Percentiles rank a stretch among this genome's conserved stretches.
phyloP scores from a whole-genome alignment of 1,140 invertebrate genomes.

The Cyclargus thomasi region DNA sequence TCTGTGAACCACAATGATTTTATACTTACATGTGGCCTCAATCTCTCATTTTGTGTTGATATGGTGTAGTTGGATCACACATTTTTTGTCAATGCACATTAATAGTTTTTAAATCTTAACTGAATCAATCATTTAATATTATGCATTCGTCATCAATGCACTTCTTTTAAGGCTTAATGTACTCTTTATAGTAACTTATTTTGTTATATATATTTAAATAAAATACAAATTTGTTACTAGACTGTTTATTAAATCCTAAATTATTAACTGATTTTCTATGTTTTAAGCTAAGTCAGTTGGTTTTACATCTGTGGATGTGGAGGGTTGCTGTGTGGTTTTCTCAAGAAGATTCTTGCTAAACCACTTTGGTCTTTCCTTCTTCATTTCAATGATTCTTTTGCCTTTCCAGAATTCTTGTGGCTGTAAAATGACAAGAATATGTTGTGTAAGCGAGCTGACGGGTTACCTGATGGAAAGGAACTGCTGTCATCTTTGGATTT shows the following conservation, averaged over 20 bases:
- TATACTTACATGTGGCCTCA: too few species aligned
- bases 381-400: slow-evolving; percentile 67
- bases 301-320: slow-evolving; percentile 81
- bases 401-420: slow-evolving; percentile 63
- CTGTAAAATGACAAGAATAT: slow-evolving; percentile 40
- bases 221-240: not conserved
- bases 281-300: slow-evolving; percentile 80
- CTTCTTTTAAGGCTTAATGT: not conserved
- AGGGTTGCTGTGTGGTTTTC: slow-evolving; percentile 81
- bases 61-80: too few species aligned
- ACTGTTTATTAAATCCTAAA: not conserved
- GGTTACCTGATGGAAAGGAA: too few species aligned
- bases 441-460: too few species aligned
- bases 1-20: too few species aligned
- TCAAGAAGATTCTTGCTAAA: slow-evolving; percentile 85
- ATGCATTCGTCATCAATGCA: not conserved
- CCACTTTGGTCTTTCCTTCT: slow-evolving; percentile 61
- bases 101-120: too few species aligned
- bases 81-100: too few species aligned
- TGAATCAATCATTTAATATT: too few species aligned
- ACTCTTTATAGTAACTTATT: not conserved
- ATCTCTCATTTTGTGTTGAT: too few species aligned
- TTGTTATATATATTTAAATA: not conserved
- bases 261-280: not conserved
- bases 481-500: too few species aligned